phyloP scores from a whole-genome alignment of 1,140 invertebrate species.

The Drosophila biarmipes region DNA sequence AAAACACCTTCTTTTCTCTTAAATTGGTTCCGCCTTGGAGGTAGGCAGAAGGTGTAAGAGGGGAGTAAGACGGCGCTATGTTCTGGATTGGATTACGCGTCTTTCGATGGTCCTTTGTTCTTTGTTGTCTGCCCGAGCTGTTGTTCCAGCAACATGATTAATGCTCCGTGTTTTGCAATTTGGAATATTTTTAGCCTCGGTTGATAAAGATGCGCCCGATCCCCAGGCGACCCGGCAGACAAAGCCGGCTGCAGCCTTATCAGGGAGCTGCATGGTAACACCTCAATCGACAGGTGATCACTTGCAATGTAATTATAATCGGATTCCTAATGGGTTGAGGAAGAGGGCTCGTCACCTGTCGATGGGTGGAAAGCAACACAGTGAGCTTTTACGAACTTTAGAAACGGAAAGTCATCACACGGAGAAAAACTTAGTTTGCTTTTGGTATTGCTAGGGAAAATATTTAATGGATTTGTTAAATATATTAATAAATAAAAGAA shows the following conservation, averaged over 20 bases:
- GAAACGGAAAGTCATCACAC: not conserved
- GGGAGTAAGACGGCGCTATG: not conserved
- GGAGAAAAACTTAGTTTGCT: not conserved
- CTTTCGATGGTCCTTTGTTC: slow-evolving; percentile 14
- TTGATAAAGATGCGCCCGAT: slow-evolving; percentile 39
- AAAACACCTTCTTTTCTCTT: no score
- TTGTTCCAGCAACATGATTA: slow-evolving; percentile 29
- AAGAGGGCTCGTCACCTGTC: slow-evolving; percentile 5
- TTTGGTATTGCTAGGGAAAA: no score
- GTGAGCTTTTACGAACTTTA: not conserved
- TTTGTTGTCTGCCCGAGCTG: slow-evolving; percentile 28
- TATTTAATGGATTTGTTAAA: no score
- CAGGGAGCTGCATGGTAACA: slow-evolving; percentile 26
- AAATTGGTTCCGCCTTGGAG: not conserved
- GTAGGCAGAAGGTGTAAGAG: not conserved
- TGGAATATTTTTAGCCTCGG: slow-evolving; percentile 35
- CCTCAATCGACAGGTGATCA: slow-evolving; percentile 20
- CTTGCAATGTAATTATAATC: slow-evolving; percentile 2
- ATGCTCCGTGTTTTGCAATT: slow-evolving; percentile 35
- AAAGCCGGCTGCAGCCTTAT: slow-evolving; percentile 28
- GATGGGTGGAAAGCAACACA: not conserved
- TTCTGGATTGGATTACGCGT: slow-evolving; percentile 3
- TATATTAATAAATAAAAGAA: no score
- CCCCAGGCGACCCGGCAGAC: slow-evolving; percentile 11
- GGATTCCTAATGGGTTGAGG: not conserved